Evolutionary conservation across 37 sponge, comb jelly and placozoan genomes (phyloP).

Genomic region (Lycopodina hypogea): DNA sequence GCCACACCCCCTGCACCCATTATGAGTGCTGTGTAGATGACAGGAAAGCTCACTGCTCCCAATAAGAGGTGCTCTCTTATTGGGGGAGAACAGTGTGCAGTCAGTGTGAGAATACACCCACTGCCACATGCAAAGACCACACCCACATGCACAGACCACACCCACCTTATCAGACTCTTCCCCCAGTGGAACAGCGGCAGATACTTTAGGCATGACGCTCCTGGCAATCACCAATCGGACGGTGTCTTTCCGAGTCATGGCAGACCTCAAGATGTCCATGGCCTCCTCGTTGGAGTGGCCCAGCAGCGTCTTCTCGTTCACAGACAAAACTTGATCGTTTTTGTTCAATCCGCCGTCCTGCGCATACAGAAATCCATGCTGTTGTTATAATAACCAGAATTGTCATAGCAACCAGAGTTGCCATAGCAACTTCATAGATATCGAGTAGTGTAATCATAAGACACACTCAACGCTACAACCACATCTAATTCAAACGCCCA

Average conservation of each 20-base stretch:
- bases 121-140: too few species aligned
- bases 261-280: constrained; percentile 63
- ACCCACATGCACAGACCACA: not conserved
- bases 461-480: too few species aligned
- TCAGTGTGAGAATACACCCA: not conserved
- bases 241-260: constrained; percentile 29
- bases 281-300: constrained; percentile 67
- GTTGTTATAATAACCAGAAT: too few species aligned
- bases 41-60: too few species aligned
- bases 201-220: not conserved
- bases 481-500: too few species aligned
- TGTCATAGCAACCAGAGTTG: not conserved
- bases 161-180: constrained; percentile 42
- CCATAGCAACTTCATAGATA: not conserved
- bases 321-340: constrained; percentile 71
- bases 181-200: constrained; percentile 43
- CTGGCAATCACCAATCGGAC: constrained; percentile 43
- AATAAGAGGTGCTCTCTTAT: not conserved
- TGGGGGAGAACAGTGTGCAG: not conserved
- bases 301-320: constrained; percentile 54
- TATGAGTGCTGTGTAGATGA: too few species aligned
- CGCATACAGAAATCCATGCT: not conserved
- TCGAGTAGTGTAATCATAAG: too few species aligned
- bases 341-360: constrained; percentile 69
- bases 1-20: too few species aligned